Evolutionary conservation across 2,113 vertebrate genomes (phyloP).

Genomic region (Centropristis striata): DNA sequence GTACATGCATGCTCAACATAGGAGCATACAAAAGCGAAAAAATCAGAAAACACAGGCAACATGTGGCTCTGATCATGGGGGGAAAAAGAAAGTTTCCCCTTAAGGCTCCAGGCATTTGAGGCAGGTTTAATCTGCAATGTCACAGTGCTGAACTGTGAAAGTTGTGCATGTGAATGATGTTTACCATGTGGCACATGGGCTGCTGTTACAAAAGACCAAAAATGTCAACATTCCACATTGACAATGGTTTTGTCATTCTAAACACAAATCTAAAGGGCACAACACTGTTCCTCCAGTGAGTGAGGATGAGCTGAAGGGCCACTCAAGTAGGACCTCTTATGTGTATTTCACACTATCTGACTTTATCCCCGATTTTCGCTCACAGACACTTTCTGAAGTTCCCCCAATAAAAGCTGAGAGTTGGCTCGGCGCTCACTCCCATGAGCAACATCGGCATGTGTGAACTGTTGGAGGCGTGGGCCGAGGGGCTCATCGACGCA

Average conservation of each 20-base stretch:
- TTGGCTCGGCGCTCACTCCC: too few relatives aligned
- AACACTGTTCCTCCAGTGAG: constrained; percentile 1
- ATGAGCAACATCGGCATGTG: too few relatives aligned
- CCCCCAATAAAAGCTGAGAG: too few relatives aligned
- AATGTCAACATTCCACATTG: background rate
- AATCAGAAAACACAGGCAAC: constrained; percentile 41
- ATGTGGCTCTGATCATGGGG: constrained; percentile 61
- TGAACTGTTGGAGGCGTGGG: too few relatives aligned
- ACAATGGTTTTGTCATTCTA: constrained; percentile 1
- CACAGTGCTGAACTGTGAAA: constrained; percentile 45
- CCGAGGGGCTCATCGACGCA: too few relatives aligned
- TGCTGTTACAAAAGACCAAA: background rate
- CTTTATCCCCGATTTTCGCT: too few relatives aligned
- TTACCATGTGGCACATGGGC: constrained; percentile 27
- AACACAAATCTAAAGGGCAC: background rate
- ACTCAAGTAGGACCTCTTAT: constrained; percentile 44
- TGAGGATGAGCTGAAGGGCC: background rate
- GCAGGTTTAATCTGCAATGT: constrained; percentile 34
- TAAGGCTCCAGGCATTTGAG: constrained; percentile 16
- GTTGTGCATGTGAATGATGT: constrained; percentile 36
- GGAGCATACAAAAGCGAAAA: constrained; percentile 17
- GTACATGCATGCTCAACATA: constrained; percentile 5
- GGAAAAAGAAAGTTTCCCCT: constrained; percentile 40
- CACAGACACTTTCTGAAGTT: too few relatives aligned
- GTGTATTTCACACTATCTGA: background rate